These are phyloP conservation scores for Bombus terrestris DNA, from an alignment of 1,140 invertebrate species.

Conservation along the genomic window DNA sequence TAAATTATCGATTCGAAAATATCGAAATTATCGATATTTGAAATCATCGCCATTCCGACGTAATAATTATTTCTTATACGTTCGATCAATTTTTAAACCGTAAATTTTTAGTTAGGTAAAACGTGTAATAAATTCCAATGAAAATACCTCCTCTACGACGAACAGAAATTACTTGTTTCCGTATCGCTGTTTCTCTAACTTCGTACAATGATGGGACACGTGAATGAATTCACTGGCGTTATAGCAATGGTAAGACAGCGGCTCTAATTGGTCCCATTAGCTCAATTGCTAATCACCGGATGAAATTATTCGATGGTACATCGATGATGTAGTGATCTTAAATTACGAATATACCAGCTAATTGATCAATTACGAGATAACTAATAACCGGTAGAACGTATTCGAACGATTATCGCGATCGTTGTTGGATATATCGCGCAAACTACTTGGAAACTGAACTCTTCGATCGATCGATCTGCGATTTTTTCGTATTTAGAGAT, in stretches of 20 bases:
- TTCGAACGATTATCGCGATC: neutral
- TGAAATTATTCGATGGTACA: slow-evolving; percentile 21
- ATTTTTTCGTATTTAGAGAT: too few species aligned
- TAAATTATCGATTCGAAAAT: too few species aligned
- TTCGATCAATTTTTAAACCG: too few species aligned
- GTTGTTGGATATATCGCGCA: neutral
- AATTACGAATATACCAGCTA: slow-evolving; percentile 10
- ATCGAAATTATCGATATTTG: too few species aligned
- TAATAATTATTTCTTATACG: too few species aligned
- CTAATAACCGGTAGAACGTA: neutral
- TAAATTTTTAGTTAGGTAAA: too few species aligned
- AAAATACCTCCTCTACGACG: too few species aligned
- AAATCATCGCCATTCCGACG: too few species aligned
- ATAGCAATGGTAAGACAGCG: neutral
- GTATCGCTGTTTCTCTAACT: neutral
- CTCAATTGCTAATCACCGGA: slow-evolving; percentile 12
- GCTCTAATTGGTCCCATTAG: slow-evolving; percentile 25
- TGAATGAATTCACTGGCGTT: neutral
- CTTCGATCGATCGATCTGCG: neutral
- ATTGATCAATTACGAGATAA: slow-evolving; percentile 20
- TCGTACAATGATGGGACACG: neutral
- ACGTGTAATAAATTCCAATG: too few species aligned
- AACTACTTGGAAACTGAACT: neutral
- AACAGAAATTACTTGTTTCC: neutral
- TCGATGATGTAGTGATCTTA: slow-evolving; percentile 14